phyloP scores from a whole-genome alignment of 2,888 invertebrate species.

The Ectemnius continuus region DNA sequence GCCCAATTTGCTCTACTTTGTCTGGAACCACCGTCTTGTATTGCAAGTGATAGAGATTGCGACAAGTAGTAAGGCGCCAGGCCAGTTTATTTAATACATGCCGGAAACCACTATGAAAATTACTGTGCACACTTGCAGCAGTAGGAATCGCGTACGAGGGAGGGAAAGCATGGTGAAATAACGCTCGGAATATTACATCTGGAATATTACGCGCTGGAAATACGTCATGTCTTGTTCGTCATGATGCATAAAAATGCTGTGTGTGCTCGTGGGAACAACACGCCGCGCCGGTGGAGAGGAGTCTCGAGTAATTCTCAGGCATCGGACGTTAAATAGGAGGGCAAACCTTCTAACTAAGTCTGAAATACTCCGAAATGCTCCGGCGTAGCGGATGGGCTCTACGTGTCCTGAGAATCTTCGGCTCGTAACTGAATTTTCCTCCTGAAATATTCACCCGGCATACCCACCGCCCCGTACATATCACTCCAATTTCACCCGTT shows the following conservation, averaged over 20 bases:
- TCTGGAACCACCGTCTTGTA: no score
- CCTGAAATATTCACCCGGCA: conserved; percentile 75
- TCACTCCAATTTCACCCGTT: conserved; percentile 65
- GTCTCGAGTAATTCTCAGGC: conserved; percentile 47
- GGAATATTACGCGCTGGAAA: neutral
- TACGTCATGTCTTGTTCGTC: conserved; percentile 10
- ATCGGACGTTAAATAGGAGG: conserved; percentile 70
- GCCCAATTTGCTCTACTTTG: no score
- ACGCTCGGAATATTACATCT: neutral
- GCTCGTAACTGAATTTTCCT: conserved; percentile 75
- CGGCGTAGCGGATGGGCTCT: conserved; percentile 59
- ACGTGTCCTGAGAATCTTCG: conserved; percentile 75
- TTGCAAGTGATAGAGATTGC: no score
- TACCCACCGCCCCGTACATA: conserved; percentile 71
- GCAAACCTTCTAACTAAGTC: conserved; percentile 76
- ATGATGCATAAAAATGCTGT: conserved; percentile 50
- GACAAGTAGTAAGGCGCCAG: no score
- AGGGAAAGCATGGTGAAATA: conserved; percentile 6
- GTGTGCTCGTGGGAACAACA: conserved; percentile 25
- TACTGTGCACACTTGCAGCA: no score
- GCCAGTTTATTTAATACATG: no score
- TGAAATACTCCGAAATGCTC: conserved; percentile 67
- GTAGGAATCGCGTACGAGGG: neutral
- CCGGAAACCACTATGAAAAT: no score
- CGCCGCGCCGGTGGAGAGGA: conserved; percentile 41